Evolutionary conservation across 2,797 vertebrate genomes (phyloP), one percentile per base, ranked within the genome.

Genomic region (Poecilia wingei): DNA sequence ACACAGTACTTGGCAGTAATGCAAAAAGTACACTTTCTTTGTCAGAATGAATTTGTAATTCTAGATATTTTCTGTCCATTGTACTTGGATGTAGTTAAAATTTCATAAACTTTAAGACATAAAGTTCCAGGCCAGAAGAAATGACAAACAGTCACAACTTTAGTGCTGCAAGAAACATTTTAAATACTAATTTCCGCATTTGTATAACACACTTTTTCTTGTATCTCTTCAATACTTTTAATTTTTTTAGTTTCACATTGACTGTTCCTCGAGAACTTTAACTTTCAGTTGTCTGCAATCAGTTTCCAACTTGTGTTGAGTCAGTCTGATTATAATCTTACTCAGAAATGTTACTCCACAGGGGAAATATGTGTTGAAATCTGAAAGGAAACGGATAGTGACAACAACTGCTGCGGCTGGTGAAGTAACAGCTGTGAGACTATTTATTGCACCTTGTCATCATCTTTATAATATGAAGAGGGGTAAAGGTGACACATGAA

Each of bases 401-500:
- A 55, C 14, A 10, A 70, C 22, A 25, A 51, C 25, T 3, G 0
- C n/a, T 41, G 20, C 25, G 25, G 28, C 46, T 74, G n/a, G 53
- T 64, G 33, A n/a, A 64, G 31, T n/a, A 71, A 41, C 36, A 20
- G 1, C 74, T 33, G 41, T 41, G 39, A 28, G 28, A 33, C 45
- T 64, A 53, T 77, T 70, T 66, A 53, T 18, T 39, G 33, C 10
- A 8, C 46, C 13, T 20, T 41, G 68, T n/a, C 39, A 20, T 77
- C 51, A 51, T 77, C 59, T 77, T 70, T 70, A 9, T 70, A 57
- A 4, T 20, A 41, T 70, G 47, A 28, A 53, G 33, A 55, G 20
- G n/a, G 3, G 25, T 31, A 78, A 43, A 69, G 49, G 22, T 74
- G 14, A 28, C 25, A 46, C 41, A 41, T 45, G 10, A 4, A 13